Conservation (phyloP, 2,888 invertebrate species). For the Julus scanicus region DNA sequence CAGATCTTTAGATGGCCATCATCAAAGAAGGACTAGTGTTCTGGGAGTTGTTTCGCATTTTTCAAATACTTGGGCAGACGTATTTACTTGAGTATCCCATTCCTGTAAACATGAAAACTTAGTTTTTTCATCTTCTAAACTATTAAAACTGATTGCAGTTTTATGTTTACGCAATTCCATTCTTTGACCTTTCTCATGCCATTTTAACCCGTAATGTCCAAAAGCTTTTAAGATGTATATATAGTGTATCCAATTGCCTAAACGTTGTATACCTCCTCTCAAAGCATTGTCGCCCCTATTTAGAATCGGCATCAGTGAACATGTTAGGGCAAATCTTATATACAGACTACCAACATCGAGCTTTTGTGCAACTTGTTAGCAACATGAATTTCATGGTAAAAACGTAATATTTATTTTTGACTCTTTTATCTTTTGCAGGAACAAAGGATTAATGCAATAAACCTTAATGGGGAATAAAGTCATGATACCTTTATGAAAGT, state of each 20-base stretch:
- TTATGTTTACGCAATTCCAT: neutral
- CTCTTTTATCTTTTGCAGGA: neutral
- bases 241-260: neutral
- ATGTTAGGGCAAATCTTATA: too few relatives aligned
- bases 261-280: too few relatives aligned
- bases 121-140: neutral
- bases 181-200: conserved; percentile 15
- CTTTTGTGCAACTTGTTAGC: too few relatives aligned
- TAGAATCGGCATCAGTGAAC: too few relatives aligned
- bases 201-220: neutral
- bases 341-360: too few relatives aligned
- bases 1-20: neutral
- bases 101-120: neutral
- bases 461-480: conserved; percentile 5
- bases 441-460: conserved; percentile 23
- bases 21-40: neutral
- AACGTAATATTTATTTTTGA: too few relatives aligned
- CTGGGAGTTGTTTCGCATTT: neutral
- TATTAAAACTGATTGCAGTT: neutral
- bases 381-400: too few relatives aligned
- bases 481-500: conserved; percentile 30
- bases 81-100: neutral
- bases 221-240: conserved; percentile 29
- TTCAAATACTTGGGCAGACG: neutral
- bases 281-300: too few relatives aligned